These are phyloP conservation scores for Panopea generosa DNA, from an alignment of 2,888 invertebrate genomes.

Conservation along the genomic window DNA sequence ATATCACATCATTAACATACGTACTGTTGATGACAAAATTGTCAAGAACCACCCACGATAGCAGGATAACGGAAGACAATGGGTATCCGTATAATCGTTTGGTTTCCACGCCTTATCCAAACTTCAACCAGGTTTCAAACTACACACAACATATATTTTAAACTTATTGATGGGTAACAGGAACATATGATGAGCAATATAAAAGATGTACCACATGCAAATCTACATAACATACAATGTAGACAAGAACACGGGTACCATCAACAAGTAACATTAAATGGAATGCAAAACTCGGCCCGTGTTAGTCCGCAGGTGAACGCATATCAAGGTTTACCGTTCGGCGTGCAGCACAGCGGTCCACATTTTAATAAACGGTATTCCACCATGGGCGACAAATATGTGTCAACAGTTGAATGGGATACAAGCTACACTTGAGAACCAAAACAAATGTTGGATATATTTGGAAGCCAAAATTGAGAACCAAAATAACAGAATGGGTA, in stretches of 20 bases:
- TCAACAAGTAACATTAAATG: not conserved
- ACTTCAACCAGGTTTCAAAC: too few relatives aligned
- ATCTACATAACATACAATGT: not conserved
- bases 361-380: not conserved
- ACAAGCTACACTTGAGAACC: constrained; percentile 1
- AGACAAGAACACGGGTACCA: not conserved
- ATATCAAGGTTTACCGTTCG: not conserved
- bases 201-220: not conserved
- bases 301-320: not conserved
- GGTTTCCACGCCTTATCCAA: too few relatives aligned
- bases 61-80: too few relatives aligned
- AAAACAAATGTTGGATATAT: constrained; percentile 2
- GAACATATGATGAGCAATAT: not conserved
- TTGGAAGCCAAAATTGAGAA: too few relatives aligned
- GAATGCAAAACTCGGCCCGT: not conserved
- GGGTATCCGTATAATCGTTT: too few relatives aligned
- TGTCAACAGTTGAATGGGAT: constrained; percentile 5
- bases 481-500: too few relatives aligned
- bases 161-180: not conserved
- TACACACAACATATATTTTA: not conserved
- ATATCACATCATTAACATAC: too few relatives aligned
- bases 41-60: too few relatives aligned
- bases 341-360: not conserved
- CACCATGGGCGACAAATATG: not conserved
- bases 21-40: too few relatives aligned